Conservation (phyloP, 1,140 invertebrate genomes). For the Zaprionus gabonicus region DNA sequence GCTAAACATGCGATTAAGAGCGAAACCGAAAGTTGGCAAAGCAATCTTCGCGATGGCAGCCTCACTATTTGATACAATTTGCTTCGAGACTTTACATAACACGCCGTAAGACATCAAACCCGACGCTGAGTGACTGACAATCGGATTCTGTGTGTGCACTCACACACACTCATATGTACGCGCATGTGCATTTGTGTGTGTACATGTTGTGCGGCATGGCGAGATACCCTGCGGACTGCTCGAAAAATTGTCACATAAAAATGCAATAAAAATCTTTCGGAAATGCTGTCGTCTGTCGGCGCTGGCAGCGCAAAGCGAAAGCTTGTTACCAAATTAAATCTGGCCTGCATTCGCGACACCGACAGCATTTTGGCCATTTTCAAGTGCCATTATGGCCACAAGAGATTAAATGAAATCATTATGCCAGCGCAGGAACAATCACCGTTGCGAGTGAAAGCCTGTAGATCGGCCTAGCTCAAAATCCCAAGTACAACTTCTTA, state of each 20-base stretch:
- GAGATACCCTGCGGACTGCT: constrained; percentile 23
- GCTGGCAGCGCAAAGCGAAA: constrained; percentile 57
- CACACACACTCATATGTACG: not conserved
- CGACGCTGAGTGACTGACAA: constrained; percentile 5
- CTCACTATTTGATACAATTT: constrained; percentile 32
- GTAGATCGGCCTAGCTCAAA: not conserved
- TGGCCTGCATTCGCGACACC: constrained; percentile 33
- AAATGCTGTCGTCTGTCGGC: constrained; percentile 63
- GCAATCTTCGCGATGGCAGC: constrained; percentile 4
- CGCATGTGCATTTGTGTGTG: not conserved
- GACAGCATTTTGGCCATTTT: constrained; percentile 53
- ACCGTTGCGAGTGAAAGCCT: constrained; percentile 61
- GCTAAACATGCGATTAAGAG: constrained; percentile 47
- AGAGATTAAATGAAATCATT: constrained; percentile 71
- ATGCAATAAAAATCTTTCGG: constrained; percentile 73
- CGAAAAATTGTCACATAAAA: constrained; percentile 78
- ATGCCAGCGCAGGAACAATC: constrained; percentile 41
- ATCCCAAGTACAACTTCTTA: constrained; percentile 25
- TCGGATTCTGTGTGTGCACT: constrained; percentile 32
- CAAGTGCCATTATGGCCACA: constrained; percentile 67
- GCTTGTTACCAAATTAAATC: constrained; percentile 79
- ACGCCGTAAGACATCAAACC: constrained; percentile 21
- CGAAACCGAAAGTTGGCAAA: constrained; percentile 67
- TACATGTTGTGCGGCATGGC: not conserved
- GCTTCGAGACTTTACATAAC: constrained; percentile 59